These are phyloP conservation scores for Phocoena sinus DNA, from an alignment of 2,113 vertebrate genomes.

Conservation along the genomic window DNA sequence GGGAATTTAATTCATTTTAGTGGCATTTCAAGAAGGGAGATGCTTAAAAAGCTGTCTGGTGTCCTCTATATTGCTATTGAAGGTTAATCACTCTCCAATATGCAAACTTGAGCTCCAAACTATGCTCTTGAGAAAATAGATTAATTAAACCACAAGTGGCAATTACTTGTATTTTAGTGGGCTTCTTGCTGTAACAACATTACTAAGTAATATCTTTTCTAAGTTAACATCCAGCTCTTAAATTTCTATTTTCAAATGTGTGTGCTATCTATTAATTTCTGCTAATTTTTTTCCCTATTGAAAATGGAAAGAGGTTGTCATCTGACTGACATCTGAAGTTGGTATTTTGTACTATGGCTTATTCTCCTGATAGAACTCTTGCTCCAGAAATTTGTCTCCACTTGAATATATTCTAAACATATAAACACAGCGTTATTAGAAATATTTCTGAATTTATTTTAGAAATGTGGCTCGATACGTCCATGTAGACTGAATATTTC, in stretches of 20 bases:
- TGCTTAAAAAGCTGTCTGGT: slow-evolving; percentile 63
- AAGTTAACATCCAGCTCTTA: slow-evolving; percentile 23
- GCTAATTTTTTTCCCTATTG: slow-evolving; percentile 18
- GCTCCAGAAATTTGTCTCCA: neutral
- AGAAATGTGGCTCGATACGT: neutral
- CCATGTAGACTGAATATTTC: neutral
- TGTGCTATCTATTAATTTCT: slow-evolving; percentile 43
- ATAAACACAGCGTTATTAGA: neutral
- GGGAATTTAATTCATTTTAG: slow-evolving; percentile 63
- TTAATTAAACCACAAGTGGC: slow-evolving; percentile 70
- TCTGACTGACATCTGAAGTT: neutral
- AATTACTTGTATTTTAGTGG: slow-evolving; percentile 63
- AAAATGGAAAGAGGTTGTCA: slow-evolving; percentile 21
- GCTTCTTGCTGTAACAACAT: slow-evolving; percentile 35
- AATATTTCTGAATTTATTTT: slow-evolving; percentile 19
- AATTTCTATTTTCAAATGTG: slow-evolving; percentile 54
- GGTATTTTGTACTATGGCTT: neutral
- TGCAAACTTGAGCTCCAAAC: slow-evolving; percentile 62
- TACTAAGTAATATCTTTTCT: slow-evolving; percentile 37
- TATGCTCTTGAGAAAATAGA: slow-evolving; percentile 67
- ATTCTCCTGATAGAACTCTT: neutral
- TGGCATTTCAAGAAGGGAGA: slow-evolving; percentile 55
- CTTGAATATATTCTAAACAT: slow-evolving; percentile 26
- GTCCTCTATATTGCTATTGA: slow-evolving; percentile 58
- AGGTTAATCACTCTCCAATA: slow-evolving; percentile 62